A percentile compares a stretch with the other conserved stretches of the same genome.
Evolutionary conservation across 53 echinoderm and acorn worm species (phyloP).

Genomic region (Actinopyga echinites): DNA sequence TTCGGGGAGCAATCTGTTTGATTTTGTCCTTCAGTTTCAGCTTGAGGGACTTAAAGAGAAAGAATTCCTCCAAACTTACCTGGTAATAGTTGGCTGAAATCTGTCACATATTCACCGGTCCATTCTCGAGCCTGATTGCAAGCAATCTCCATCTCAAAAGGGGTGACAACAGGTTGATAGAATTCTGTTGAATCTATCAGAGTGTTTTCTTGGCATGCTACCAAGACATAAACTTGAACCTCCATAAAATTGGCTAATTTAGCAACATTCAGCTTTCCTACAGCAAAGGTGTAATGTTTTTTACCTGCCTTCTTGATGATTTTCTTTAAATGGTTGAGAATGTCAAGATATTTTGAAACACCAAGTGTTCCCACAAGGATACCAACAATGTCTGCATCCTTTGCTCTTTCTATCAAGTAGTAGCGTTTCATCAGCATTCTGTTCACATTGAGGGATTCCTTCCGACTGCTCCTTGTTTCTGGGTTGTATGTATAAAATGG

Average conservation of each 20-base stretch:
- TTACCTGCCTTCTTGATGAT: slow-evolving; percentile 81
- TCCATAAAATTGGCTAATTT: slow-evolving; percentile 98
- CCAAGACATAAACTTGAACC: slow-evolving; percentile 90
- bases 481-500: slow-evolving; percentile 88
- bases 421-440: slow-evolving; percentile 84
- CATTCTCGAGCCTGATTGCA: slow-evolving; percentile 93
- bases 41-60: too few species aligned
- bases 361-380: slow-evolving; percentile 89
- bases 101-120: slow-evolving; percentile 92
- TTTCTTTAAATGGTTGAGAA: slow-evolving; percentile 71
- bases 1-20: too few species aligned
- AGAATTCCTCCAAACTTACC: slow-evolving; percentile 55
- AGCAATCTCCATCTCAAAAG: slow-evolving; percentile 96
- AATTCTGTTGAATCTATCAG: slow-evolving; percentile 86
- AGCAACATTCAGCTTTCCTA: slow-evolving; percentile 95
- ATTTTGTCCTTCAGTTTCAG: too few species aligned
- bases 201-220: slow-evolving; percentile 94
- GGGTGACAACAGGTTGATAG: slow-evolving; percentile 93
- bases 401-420: slow-evolving; percentile 86
- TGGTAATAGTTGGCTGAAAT: slow-evolving; percentile 83
- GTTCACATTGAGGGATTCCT: slow-evolving; percentile 82
- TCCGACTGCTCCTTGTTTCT: slow-evolving; percentile 23
- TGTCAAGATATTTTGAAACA: slow-evolving; percentile 75
- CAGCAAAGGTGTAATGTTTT: slow-evolving; percentile 86
- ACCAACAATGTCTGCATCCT: slow-evolving; percentile 86